Conservation (phyloP, 2,797 vertebrate genomes). For the Smutsia temminckii region DNA sequence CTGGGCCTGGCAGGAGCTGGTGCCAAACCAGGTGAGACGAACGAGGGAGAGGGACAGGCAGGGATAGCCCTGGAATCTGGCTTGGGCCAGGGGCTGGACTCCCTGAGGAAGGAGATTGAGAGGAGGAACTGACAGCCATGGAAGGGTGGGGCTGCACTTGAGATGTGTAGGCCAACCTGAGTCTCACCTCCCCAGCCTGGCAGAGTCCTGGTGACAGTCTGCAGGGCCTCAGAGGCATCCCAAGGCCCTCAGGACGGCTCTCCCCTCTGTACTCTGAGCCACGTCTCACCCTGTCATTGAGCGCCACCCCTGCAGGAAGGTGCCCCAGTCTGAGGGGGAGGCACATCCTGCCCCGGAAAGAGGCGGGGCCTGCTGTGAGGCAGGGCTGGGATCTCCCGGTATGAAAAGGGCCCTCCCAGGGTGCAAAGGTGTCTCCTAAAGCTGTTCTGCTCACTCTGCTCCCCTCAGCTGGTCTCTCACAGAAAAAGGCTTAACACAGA, state of each 20-base stretch:
- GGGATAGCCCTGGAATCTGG: neutral
- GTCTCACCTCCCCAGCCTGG: neutral
- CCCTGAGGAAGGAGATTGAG: neutral
- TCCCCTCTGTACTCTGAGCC: neutral
- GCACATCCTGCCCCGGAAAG: neutral
- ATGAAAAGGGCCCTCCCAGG: neutral
- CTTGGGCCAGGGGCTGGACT: neutral
- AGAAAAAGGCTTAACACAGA: neutral
- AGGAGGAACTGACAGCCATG: neutral
- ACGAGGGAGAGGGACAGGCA: neutral
- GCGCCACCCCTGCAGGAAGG: neutral
- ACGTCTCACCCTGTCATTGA: neutral
- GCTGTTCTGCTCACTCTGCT: neutral
- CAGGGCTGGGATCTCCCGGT: accelerated
- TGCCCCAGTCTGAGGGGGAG: neutral
- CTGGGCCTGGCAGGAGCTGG: neutral
- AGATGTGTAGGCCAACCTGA: neutral
- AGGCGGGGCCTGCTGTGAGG: neutral
- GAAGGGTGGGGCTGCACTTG: neutral
- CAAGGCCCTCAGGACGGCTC: neutral
- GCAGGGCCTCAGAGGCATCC: neutral
- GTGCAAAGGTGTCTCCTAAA: neutral
- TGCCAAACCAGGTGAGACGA: neutral
- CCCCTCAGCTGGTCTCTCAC: neutral
- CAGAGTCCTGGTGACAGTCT: neutral